Evolutionary conservation across 30 jellyfish, hydroid and myxozoan genomes (phyloP).

Genomic region (Turritopsis rubra): DNA sequence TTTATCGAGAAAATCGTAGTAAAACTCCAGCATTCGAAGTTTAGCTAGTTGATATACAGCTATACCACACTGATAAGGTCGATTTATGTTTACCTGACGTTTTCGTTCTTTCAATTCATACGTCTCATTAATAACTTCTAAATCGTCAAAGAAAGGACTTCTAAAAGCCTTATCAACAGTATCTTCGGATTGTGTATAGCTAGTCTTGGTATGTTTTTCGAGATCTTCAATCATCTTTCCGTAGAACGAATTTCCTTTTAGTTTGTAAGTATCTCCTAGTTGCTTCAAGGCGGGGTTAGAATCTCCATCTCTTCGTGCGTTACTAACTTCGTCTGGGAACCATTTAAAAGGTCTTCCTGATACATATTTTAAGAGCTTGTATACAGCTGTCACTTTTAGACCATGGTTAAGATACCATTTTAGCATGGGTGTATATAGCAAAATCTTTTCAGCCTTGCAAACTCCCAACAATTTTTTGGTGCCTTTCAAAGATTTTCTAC

Average conservation of each 20-base stretch:
- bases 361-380: conserved; percentile 15
- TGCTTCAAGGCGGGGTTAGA: not conserved
- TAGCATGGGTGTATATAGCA: conserved; percentile 5
- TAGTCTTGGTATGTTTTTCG: not conserved
- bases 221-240: conserved; percentile 12
- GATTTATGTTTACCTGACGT: not conserved
- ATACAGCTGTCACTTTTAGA: conserved; percentile 2
- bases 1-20: no score
- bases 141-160: not conserved
- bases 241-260: conserved; percentile 5
- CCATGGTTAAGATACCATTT: conserved; percentile 22
- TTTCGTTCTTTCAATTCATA: not conserved
- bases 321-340: conserved; percentile 14
- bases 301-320: conserved; percentile 5
- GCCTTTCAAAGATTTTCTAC: not conserved
- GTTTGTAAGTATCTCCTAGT: not conserved
- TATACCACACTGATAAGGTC: conserved; percentile 18
- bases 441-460: conserved; percentile 17
- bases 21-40: conserved; percentile 27
- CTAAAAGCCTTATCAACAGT: not conserved
- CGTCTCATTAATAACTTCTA: not conserved
- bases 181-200: not conserved
- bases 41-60: conserved; percentile 34
- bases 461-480: conserved; percentile 4
- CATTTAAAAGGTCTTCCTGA: conserved; percentile 8